These are phyloP conservation scores for Drosophila gunungcola DNA, from an alignment of 1,140 invertebrate genomes.

Conservation along the genomic window DNA sequence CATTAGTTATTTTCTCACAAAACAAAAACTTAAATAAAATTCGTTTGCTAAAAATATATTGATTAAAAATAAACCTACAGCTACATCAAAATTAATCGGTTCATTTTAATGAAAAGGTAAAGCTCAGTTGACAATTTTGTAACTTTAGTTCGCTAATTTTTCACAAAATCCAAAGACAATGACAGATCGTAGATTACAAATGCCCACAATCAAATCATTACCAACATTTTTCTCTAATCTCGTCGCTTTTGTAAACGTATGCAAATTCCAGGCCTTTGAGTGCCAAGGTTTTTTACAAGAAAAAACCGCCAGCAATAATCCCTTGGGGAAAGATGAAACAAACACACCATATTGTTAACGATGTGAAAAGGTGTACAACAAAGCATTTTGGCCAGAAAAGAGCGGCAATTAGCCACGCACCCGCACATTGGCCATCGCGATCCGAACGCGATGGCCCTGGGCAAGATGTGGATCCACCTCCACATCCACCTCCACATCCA, in stretches of 20 bases:
- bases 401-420: constrained; percentile 72
- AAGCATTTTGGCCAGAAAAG: constrained; percentile 55
- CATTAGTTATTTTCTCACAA: background rate
- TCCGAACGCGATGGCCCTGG: constrained; percentile 34
- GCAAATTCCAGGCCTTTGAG: constrained; percentile 73
- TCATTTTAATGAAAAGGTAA: background rate
- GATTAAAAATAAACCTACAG: background rate
- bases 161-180: constrained; percentile 40
- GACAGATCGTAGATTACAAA: constrained; percentile 60
- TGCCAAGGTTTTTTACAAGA: constrained; percentile 79
- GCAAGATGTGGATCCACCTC: constrained; percentile 10
- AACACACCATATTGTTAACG: constrained; percentile 59
- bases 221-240: constrained; percentile 55
- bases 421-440: constrained; percentile 49
- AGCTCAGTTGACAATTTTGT: constrained; percentile 24
- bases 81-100: background rate
- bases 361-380: constrained; percentile 73
- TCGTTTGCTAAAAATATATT: background rate
- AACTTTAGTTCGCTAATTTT: constrained; percentile 43
- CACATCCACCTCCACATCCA: background rate
- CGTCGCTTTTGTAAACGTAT: constrained; percentile 60
- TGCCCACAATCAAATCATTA: constrained; percentile 71
- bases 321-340: constrained; percentile 37
- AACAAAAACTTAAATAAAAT: background rate
- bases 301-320: constrained; percentile 31